Base-by-base conservation (phyloP, 2,888 invertebrate genomes). In the Aricia artaxerxes region DNA sequence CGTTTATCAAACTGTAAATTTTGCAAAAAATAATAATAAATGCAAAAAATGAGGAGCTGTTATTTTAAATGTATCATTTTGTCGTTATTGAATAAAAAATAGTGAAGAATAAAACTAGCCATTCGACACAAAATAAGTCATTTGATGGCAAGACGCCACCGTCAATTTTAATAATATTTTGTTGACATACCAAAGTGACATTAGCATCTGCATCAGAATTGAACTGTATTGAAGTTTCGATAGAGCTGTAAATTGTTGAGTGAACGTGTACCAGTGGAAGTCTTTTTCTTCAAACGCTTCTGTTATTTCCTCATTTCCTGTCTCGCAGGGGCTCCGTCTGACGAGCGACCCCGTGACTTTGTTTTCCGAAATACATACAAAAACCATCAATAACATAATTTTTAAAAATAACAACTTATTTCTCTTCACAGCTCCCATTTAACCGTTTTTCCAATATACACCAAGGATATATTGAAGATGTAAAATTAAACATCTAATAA, bases 191-290 rank as follows among this genome's bases (percentile, higher is more conserved):
- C 38, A 76, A 57, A 11, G 76, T 76, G 57, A 76, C 53, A 16
- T 76, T 76, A 53, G 16, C 57, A 16, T 76, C 76, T 35, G 16
- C 57, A 16, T 76, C 76, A 3, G 76, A 53, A 31, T 76, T 35
- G 57, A 76, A 53, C 35, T 76, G 57, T 1, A 11, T 57, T 76
- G 57, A 11, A 57, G 57, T 16, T 53, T 76, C n/a, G 53, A 57
- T 1, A 5, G 31, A 13, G 76, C 53, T 6, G 31, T 57, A 57
- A 76, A 76, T 4, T 57, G 24, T 35, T 76, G 76, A 31, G 16
- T 53, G 53, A 76, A 76, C 35, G 53, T 76, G 57, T 76, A 76
- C 76, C 76, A 76, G 35, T 76, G 76, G 31, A 76, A 76, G 57
- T 76, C 76, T 7, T 53, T 76, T 53, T 76, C 76, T 35, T 76